Percentiles rank a stretch among this genome's conserved stretches.
These are phyloP conservation scores for Drosophila arawakana DNA, from an alignment of 1,140 invertebrate species.

Conservation along the genomic window DNA sequence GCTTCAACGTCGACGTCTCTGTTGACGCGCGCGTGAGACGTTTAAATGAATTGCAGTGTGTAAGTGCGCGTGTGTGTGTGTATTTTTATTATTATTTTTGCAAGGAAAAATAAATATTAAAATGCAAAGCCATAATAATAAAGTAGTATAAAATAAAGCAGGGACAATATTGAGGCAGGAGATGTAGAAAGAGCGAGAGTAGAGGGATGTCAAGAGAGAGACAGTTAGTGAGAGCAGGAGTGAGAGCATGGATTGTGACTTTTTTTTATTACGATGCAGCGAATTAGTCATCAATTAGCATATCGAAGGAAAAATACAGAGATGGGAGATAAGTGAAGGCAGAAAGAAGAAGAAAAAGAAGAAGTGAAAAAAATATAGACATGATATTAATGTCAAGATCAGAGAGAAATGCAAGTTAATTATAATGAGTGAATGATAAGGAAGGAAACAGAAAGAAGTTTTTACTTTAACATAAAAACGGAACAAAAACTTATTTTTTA, in stretches of 20 bases:
- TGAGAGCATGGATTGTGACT: not conserved
- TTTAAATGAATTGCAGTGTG: slow-evolving; percentile 71
- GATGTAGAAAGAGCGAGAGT: not conserved
- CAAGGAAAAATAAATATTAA: slow-evolving; percentile 21
- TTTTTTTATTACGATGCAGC: slow-evolving; percentile 4
- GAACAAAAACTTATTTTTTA: no score
- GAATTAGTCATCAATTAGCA: slow-evolving; percentile 66
- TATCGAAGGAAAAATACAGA: slow-evolving; percentile 4
- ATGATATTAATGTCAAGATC: slow-evolving; percentile 5
- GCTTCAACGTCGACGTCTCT: slow-evolving; percentile 30
- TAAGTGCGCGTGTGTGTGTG: slow-evolving; percentile 32
- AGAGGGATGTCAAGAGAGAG: not conserved
- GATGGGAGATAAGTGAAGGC: slow-evolving; percentile 2
- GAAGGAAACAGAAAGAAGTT: not conserved
- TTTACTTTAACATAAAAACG: not conserved
- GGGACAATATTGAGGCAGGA: not conserved
- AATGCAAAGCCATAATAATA: slow-evolving; percentile 34
- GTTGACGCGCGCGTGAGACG: slow-evolving; percentile 49
- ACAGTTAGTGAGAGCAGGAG: not conserved
- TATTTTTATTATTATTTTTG: slow-evolving; percentile 31
- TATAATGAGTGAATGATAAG: not conserved
- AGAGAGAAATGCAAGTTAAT: not conserved
- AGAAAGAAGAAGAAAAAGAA: slow-evolving; percentile 7
- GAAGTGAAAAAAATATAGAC: slow-evolving; percentile 25
- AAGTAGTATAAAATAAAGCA: slow-evolving; percentile 24